phyloP scores from a whole-genome alignment of 1,140 invertebrate genomes.

The Bicyclus anynana region DNA sequence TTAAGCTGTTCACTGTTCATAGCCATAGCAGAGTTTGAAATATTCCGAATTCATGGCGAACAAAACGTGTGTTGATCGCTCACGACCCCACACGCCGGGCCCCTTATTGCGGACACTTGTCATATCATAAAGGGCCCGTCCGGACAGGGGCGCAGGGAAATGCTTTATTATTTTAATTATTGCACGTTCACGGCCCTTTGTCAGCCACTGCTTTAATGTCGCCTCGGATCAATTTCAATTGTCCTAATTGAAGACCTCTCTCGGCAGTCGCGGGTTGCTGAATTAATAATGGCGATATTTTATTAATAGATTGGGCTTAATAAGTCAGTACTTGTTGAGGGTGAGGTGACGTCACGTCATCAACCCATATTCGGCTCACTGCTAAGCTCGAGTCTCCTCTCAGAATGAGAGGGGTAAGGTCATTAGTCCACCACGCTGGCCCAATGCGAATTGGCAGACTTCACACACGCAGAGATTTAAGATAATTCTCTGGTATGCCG shows the following conservation, averaged over 20 bases:
- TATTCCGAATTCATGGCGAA: conserved; percentile 24
- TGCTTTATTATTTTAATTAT: conserved; percentile 77
- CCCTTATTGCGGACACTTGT: conserved; percentile 71
- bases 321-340: no score
- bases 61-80: conserved; percentile 23
- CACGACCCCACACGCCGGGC: conserved; percentile 32
- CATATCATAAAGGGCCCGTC: conserved; percentile 58
- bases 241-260: conserved; percentile 46
- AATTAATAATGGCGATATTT: background rate
- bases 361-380: no score
- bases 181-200: conserved; percentile 65
- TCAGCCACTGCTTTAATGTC: conserved; percentile 39
- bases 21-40: conserved; percentile 21
- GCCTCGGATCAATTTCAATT: conserved; percentile 56
- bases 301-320: conserved; percentile 8
- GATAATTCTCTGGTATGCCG: no score
- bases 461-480: no score
- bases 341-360: no score
- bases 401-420: no score
- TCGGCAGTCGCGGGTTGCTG: background rate
- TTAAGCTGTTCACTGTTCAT: conserved; percentile 19
- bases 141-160: conserved; percentile 28
- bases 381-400: no score
- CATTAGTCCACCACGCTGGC: no score
- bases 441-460: no score